Base-by-base conservation (phyloP, 2,888 invertebrate genomes). In the Bugulina stolonifera region DNA sequence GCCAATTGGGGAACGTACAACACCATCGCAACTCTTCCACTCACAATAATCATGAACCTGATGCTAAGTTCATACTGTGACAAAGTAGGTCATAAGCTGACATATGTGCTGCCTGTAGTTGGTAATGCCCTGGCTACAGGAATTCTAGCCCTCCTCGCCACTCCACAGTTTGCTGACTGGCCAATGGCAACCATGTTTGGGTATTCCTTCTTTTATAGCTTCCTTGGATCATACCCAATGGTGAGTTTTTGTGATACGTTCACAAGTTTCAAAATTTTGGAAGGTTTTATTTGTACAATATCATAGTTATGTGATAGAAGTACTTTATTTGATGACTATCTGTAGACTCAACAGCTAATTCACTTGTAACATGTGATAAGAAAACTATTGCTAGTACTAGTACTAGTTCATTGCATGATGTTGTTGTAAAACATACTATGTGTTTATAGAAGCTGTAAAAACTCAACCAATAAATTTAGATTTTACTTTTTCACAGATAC, bases 31-130 rank as follows among this genome's bases (percentile, higher is more conserved):
- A 2, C 25, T 5, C 64, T 64, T 14, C 64, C 64, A 23, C 34
- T 64, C 10, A 3, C 5, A 2, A 32, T 64, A 5, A 10, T 64
- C 2, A 32, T 64, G 18, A 64, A 29, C 14, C 27, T 64, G 32
- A 14, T 64, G 14, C 64, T 64, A 22, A 34, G 32, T 64, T 64
- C 64, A 5, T 64, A 64, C 64, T 64, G 64, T 34, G 64, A 64
- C 32, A 64, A n/a, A n/a, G 32, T 64, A 14, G 64, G 64, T 34
- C 64, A 64, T 34, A 64, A 64, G 64, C 64, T 64, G 32, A 25
- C 64, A 10, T 64, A 64, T 32, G 5, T 64, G 27, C 27, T 64
- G 32, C 32, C 64, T 14, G 10, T 10, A 32, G 32, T 64, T 32
- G 64, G 64, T 32, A 32, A 27, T 34, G 22, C 27, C n/a, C 32